Evolutionary conservation across 2,797 vertebrate species (phyloP).

Genomic region (Intellagama lesueurii): DNA sequence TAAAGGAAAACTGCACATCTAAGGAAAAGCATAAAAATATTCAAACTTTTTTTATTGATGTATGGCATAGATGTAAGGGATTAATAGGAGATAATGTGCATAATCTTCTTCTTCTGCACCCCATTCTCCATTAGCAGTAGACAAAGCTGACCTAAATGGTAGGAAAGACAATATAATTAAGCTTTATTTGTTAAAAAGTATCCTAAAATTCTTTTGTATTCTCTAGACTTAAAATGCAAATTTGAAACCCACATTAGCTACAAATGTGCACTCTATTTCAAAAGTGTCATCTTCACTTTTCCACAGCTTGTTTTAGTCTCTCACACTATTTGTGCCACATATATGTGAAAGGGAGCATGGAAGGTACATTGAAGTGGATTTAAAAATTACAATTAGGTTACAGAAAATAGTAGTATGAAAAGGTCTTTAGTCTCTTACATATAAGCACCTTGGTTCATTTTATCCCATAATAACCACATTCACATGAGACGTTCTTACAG

Average conservation of each 20-base stretch:
- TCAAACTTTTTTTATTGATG: too few species aligned
- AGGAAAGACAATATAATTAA: not conserved
- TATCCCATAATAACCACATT: not conserved
- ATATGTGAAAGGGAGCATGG: not conserved
- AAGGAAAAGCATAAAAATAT: too few species aligned
- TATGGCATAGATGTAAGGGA: too few species aligned
- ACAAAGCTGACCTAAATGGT: not conserved
- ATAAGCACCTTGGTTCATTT: not conserved
- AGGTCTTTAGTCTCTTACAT: not conserved
- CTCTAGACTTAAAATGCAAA: not conserved
- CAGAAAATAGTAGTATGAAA: not conserved
- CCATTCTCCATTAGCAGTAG: not conserved
- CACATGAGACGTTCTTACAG: not conserved
- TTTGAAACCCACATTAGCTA: constrained; percentile 3
- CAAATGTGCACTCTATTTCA: not conserved
- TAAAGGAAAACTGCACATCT: too few species aligned
- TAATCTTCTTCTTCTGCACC: not conserved
- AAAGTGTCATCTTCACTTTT: not conserved
- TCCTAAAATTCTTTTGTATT: constrained; percentile 7
- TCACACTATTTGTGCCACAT: constrained; percentile 3
- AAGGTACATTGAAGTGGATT: not conserved
- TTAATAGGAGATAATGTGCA: not conserved
- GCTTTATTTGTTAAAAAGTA: not conserved
- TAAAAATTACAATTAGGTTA: constrained; percentile 1
- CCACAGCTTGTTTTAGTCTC: not conserved